phyloP scores from a whole-genome alignment of 2,888 invertebrate genomes.

The Troglohyphantes excavatus region DNA sequence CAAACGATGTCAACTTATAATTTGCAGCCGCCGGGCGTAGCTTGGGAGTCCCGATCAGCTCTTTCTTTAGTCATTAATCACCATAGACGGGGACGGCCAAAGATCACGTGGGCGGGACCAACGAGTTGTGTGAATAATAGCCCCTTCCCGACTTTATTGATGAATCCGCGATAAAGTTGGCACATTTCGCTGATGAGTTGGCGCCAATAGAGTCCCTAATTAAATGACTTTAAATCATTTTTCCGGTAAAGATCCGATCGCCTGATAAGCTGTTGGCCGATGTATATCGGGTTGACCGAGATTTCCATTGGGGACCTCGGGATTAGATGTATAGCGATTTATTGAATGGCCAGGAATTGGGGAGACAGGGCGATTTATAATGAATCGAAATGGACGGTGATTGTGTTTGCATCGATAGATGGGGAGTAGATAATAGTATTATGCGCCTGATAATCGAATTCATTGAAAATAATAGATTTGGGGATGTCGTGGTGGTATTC shows the following conservation, averaged over 20 bases:
- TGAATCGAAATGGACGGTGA: not conserved
- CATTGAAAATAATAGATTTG: too few species aligned
- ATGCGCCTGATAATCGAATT: too few species aligned
- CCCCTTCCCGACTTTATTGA: constrained; percentile 55
- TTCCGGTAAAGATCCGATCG: constrained; percentile 34
- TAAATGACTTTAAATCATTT: constrained; percentile 75
- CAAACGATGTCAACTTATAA: constrained; percentile 70
- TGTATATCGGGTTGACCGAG: constrained; percentile 1
- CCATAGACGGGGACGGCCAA: constrained; percentile 26
- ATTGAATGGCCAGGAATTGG: not conserved
- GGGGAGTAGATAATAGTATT: not conserved
- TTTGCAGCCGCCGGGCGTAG: constrained; percentile 54
- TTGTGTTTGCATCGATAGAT: not conserved
- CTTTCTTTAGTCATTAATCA: constrained; percentile 70
- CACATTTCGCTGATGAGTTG: constrained; percentile 73
- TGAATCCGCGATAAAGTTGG: constrained; percentile 73
- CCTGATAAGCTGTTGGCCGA: not conserved
- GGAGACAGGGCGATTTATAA: not conserved
- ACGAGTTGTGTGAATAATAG: constrained; percentile 69
- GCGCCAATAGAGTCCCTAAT: constrained; percentile 69
- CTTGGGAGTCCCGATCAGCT: constrained; percentile 58
- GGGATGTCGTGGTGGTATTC: too few species aligned
- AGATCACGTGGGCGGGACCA: constrained; percentile 40
- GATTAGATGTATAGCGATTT: constrained; percentile 3
- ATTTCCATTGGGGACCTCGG: not conserved